A percentile compares a stretch with the other conserved stretches of the same genome.
phyloP scores from a whole-genome alignment of 2,113 vertebrate species.

The Egretta garzetta region DNA sequence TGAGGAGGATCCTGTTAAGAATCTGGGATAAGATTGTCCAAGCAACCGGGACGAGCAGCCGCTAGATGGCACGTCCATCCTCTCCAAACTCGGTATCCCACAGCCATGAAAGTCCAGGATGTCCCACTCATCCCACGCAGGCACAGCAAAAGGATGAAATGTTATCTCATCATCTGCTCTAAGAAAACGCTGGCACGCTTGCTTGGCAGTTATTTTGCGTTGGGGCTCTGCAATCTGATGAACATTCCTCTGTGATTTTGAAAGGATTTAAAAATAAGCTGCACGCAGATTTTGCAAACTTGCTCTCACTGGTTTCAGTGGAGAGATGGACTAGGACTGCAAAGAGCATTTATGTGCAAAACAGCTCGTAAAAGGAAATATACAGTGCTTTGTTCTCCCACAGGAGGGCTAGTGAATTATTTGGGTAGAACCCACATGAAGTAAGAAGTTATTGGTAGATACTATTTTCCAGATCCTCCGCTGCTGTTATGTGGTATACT shows the following conservation, averaged over 20 bases:
- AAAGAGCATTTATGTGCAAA: constrained; percentile 52
- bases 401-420: constrained; percentile 60
- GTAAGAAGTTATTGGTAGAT: constrained; percentile 57
- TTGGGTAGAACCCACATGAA: constrained; percentile 64
- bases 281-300: background rate
- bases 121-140: fast-evolving
- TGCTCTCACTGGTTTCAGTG: background rate
- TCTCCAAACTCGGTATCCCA: background rate
- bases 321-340: constrained; percentile 36
- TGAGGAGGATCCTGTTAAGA: background rate
- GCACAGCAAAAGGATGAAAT: background rate
- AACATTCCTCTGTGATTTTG: constrained; percentile 1
- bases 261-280: constrained; percentile 30
- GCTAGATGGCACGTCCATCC: background rate
- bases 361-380: constrained; percentile 62
- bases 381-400: constrained; percentile 61
- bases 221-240: background rate
- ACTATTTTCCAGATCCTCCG: constrained; percentile 50
- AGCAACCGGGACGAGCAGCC: background rate
- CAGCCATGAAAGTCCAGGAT: background rate
- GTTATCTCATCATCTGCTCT: background rate
- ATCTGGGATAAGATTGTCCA: background rate
- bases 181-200: background rate
- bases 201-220: background rate
- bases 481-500: constrained; percentile 46